Percentiles rank a stretch among this genome's conserved stretches.
Conservation (phyloP, 2,113 vertebrate genomes). For the Neodontobutis hainanensis region DNA sequence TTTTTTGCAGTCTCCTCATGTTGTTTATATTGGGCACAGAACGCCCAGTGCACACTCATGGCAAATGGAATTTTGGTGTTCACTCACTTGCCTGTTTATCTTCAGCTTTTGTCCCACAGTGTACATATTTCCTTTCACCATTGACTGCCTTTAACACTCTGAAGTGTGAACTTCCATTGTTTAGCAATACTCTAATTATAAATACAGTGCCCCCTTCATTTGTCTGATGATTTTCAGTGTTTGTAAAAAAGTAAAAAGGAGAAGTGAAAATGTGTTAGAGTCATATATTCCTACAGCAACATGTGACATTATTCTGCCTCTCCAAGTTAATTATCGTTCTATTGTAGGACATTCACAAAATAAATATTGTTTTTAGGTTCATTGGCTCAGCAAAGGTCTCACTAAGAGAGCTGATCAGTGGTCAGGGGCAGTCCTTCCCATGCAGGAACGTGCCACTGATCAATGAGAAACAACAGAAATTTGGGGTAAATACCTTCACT, state of each 20-base stretch:
- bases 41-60: slow-evolving; percentile 44
- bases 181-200: neutral
- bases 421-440: slow-evolving; percentile 84
- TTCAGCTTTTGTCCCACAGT: neutral
- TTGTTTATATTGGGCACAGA: slow-evolving; percentile 24
- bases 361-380: slow-evolving; percentile 58
- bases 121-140: neutral
- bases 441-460: slow-evolving; percentile 85
- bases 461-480: slow-evolving; percentile 87
- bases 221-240: no score
- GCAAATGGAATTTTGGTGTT: slow-evolving; percentile 28
- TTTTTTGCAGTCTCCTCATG: neutral
- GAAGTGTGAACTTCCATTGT: neutral
- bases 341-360: no score
- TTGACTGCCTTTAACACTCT: neutral
- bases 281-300: neutral
- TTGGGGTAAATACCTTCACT: slow-evolving; percentile 80
- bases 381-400: slow-evolving; percentile 86
- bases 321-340: no score
- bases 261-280: slow-evolving; percentile 38
- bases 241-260: slow-evolving; percentile 50
- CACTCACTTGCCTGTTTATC: neutral
- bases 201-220: neutral
- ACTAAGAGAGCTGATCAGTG: slow-evolving; percentile 86
- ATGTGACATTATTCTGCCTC: neutral